Evolutionary conservation across 1,140 invertebrate genomes (phyloP), one percentile per base, ranked within the genome.

Genomic region (Drosophila watanabei): DNA sequence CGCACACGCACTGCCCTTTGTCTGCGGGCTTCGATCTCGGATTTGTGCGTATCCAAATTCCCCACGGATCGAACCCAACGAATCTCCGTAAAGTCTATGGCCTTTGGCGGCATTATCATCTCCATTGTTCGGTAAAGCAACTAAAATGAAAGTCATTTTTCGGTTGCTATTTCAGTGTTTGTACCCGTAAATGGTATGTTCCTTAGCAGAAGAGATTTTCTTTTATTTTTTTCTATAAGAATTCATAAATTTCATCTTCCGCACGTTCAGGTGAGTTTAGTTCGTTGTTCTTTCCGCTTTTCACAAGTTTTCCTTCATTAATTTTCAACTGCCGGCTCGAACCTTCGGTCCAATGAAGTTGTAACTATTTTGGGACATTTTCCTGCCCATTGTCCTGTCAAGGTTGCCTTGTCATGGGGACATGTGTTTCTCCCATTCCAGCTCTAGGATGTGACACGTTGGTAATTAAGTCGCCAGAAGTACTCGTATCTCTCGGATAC

Each of bases 71-170:
- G 58, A 80, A 68, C 51, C 72, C 41, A 82, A 77, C 72, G 61
- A 77, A 66, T 73, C 75, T 66, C 66, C 41, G 49, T 48, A 37
- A 37, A 62, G 59, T 54, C 37, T 35, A 48, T 41, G 56, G 73
- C 75, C 80, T 83, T 79, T 83, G 75, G 63, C 63, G 83, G 83
- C 80, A 88, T 80, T 83, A 83, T 73, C 46, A 13, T 45, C 78
- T 51, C 78, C 61, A 79, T 88, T 85, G 81, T 84, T 73, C 37
- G 43, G 48, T 28, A 14, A 41, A 46, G 46, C 59, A 35, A 82
- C 82, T 79, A 92, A 90, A 92, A 80, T 92, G 89, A 92, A 92
- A 92, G 89, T 92, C 89, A 92, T 92, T 92, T 89, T 81, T 73
- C 69, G 70, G 70, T 41, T 72, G 48, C 68, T 54, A 33, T 68